phyloP scores from a whole-genome alignment of 2,797 vertebrate species.

The Sebastes wilsoni region DNA sequence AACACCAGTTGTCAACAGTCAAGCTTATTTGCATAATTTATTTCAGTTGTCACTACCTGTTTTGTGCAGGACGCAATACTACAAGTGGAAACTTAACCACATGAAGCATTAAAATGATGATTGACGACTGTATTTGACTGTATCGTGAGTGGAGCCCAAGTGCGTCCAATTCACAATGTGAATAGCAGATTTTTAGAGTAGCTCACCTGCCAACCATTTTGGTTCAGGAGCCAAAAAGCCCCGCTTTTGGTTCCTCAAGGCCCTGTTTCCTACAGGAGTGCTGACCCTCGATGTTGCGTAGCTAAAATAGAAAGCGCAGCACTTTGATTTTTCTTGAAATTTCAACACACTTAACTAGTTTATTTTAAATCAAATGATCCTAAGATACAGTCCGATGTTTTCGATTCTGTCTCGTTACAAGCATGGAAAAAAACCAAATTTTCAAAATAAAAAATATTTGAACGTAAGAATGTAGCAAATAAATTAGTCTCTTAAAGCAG shows the following conservation, averaged over 20 bases:
- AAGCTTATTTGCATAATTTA: constrained; percentile 41
- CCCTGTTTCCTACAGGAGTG: neutral
- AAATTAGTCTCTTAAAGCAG: too few species aligned
- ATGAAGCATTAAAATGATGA: neutral
- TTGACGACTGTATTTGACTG: neutral
- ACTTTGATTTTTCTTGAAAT: neutral
- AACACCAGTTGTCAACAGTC: neutral
- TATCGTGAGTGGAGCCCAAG: neutral
- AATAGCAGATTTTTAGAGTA: neutral
- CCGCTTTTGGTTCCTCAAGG: neutral
- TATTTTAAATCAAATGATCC: neutral
- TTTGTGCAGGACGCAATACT: neutral
- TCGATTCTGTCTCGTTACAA: neutral
- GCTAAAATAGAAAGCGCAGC: neutral
- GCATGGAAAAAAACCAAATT: neutral
- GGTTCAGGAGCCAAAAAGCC: neutral
- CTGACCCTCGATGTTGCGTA: neutral
- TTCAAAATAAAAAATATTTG: neutral
- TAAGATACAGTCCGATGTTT: neutral
- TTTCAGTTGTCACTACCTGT: constrained; percentile 3
- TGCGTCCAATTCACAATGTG: neutral
- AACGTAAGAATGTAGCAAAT: neutral
- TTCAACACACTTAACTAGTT: neutral
- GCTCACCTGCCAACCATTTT: neutral
- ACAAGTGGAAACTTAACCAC: neutral